phyloP scores from a whole-genome alignment of 2,797 vertebrate genomes.

The Siniperca scherzeri region DNA sequence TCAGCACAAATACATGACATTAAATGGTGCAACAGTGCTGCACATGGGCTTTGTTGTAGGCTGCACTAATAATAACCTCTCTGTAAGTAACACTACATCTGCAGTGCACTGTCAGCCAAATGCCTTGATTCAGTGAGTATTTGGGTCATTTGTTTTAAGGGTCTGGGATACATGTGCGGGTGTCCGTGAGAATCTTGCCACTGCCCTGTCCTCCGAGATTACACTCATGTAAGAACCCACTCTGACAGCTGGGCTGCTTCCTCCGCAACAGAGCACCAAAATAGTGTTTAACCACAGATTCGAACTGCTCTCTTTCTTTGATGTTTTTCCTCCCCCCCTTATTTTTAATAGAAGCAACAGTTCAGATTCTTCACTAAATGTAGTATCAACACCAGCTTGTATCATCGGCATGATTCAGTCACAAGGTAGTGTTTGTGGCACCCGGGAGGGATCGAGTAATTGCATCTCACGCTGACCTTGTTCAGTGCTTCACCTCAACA shows the following conservation, averaged over 20 bases:
- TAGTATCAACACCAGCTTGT: constrained; percentile 6
- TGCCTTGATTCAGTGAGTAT: constrained; percentile 76
- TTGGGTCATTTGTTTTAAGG: constrained; percentile 80
- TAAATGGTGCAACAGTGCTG: constrained; percentile 34
- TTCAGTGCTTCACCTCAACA: constrained; percentile 31
- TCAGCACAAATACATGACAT: constrained; percentile 46
- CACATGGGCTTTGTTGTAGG: constrained; percentile 53
- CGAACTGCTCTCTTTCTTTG: constrained; percentile 16
- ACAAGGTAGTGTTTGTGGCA: constrained; percentile 13
- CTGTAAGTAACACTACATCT: constrained; percentile 64
- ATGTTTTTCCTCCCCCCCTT: neutral
- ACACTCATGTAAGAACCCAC: constrained; percentile 62
- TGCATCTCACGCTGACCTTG: constrained; percentile 48
- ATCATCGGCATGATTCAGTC: constrained; percentile 11
- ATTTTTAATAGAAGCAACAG: constrained; percentile 8
- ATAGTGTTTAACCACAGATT: constrained; percentile 47
- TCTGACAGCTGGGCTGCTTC: constrained; percentile 74
- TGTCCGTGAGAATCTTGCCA: constrained; percentile 75
- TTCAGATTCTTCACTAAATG: neutral
- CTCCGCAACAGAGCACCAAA: constrained; percentile 54
- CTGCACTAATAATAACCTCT: constrained; percentile 59
- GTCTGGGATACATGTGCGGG: constrained; percentile 78
- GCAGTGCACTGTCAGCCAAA: constrained; percentile 62
- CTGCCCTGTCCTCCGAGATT: constrained; percentile 76
- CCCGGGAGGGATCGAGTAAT: constrained; percentile 34